Evolutionary conservation across 1,140 invertebrate genomes (phyloP).

Genomic region (Babylonia areolata): DNA sequence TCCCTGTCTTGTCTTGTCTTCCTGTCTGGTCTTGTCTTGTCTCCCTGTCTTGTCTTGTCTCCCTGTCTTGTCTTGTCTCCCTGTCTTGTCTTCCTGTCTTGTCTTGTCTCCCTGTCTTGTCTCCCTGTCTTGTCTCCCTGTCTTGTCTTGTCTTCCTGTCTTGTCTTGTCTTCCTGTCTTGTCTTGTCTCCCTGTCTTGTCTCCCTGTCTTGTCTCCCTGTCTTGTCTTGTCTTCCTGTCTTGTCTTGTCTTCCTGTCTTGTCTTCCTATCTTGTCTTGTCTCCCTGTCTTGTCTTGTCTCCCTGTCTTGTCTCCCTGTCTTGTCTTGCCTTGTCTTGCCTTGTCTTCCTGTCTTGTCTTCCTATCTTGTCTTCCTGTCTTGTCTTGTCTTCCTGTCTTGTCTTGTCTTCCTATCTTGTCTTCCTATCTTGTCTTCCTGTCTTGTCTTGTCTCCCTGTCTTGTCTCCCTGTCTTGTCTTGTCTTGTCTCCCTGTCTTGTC

Average conservation of each 20-base stretch:
- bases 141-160: slow-evolving; percentile 17
- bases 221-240: not conserved
- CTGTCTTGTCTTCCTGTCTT: slow-evolving; percentile 1
- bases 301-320: no score
- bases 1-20: no score
- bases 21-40: no score
- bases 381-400: no score
- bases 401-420: no score
- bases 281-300: not conserved
- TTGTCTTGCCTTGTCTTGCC: not conserved
- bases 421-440: no score
- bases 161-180: slow-evolving; percentile 4
- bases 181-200: not conserved
- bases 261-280: no score
- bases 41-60: no score
- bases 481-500: not conserved
- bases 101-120: slow-evolving; percentile 13
- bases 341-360: slow-evolving; percentile 1
- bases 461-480: not conserved
- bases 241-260: not conserved
- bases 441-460: not conserved
- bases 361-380: no score
- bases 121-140: slow-evolving; percentile 8
- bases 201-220: no score
- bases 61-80: not conserved